These are phyloP conservation scores for Phylloscopus whistleri DNA, from an alignment of 2,113 vertebrate genomes.

Conservation along the genomic window DNA sequence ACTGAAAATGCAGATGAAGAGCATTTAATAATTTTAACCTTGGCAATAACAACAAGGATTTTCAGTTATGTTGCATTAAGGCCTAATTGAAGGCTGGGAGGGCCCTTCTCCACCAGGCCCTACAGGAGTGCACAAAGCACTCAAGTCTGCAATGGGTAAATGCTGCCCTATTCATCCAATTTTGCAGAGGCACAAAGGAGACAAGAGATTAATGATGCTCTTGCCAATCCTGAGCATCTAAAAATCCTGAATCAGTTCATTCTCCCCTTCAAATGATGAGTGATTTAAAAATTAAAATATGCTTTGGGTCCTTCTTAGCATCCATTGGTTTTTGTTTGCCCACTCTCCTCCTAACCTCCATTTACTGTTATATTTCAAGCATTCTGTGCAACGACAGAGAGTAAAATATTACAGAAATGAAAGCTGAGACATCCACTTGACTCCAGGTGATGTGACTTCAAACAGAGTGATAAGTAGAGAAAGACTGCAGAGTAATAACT, in stretches of 20 bases:
- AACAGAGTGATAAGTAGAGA: neutral
- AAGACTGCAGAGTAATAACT: neutral
- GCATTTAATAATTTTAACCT: neutral
- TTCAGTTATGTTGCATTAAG: neutral
- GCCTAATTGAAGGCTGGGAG: neutral
- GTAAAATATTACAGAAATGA: neutral
- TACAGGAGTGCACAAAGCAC: neutral
- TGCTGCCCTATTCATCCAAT: neutral
- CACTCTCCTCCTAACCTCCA: neutral
- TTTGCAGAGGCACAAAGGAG: neutral
- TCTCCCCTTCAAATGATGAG: neutral
- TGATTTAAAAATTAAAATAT: neutral
- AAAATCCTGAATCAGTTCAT: neutral
- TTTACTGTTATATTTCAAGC: neutral
- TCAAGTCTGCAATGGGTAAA: neutral
- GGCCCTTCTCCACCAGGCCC: neutral
- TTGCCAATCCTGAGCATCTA: neutral
- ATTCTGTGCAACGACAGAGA: neutral
- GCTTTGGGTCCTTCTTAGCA: neutral
- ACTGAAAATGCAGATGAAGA: neutral
- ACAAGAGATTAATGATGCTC: neutral
- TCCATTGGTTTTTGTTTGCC: neutral
- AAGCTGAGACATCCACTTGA: neutral
- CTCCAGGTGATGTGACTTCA: constrained; percentile 13
- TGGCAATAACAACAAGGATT: neutral